phyloP scores from a whole-genome alignment of 2,113 vertebrate genomes.

The Nymphicus hollandicus region DNA sequence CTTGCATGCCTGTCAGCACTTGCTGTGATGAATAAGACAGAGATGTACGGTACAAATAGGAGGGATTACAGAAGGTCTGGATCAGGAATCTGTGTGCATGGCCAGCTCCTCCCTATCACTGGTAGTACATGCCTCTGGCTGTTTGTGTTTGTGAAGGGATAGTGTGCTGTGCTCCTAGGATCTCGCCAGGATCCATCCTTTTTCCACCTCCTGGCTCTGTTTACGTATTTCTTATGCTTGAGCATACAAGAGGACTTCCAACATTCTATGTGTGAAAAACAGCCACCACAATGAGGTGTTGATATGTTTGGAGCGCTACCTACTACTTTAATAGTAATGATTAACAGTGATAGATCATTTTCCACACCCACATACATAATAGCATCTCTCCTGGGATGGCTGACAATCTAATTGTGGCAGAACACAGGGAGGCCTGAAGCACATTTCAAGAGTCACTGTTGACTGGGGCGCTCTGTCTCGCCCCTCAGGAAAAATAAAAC shows the following conservation, averaged over 20 bases:
- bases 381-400: neutral
- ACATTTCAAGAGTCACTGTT: constrained; percentile 18
- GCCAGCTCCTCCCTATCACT: neutral
- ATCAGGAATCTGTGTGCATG: neutral
- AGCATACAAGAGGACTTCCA: neutral
- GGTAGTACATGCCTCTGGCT: neutral
- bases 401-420: constrained; percentile 27
- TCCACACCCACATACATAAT: neutral
- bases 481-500: neutral
- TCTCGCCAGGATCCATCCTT: neutral
- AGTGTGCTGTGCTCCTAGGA: neutral
- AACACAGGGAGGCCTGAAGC: neutral
- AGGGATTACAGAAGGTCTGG: neutral
- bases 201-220: neutral
- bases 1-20: neutral
- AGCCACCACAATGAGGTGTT: neutral
- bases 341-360: constrained; percentile 21
- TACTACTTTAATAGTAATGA: neutral
- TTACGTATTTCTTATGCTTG: neutral
- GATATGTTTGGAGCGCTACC: neutral
- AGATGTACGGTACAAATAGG: fast-evolving
- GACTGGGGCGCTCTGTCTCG: neutral
- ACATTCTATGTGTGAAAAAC: neutral
- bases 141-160: neutral
- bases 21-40: neutral